Evolutionary conservation across 2,797 vertebrate species (phyloP).

Genomic region (Macroramphosus scolopax): DNA sequence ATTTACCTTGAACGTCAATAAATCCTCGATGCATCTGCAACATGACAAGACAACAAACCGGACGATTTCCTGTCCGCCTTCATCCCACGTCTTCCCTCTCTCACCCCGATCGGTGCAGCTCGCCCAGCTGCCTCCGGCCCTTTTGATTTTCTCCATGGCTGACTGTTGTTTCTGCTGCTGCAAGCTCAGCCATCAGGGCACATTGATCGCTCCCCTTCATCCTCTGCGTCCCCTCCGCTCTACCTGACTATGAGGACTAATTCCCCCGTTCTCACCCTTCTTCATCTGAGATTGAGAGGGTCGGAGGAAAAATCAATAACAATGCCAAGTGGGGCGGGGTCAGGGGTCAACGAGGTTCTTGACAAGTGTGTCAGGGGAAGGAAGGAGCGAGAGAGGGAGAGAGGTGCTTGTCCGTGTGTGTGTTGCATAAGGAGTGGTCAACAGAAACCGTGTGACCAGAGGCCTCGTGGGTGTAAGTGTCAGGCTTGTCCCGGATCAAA

Average conservation of each 20-base stretch:
- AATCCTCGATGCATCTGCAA: slow-evolving; percentile 8
- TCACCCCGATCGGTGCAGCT: slow-evolving; percentile 43
- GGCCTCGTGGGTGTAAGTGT: slow-evolving; percentile 66
- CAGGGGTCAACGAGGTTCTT: slow-evolving; percentile 90
- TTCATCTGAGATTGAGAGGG: slow-evolving; percentile 86
- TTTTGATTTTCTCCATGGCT: slow-evolving; percentile 64
- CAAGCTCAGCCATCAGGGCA: slow-evolving; percentile 80
- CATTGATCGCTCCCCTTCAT: slow-evolving; percentile 81
- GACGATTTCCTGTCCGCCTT: neutral
- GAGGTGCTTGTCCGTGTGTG: slow-evolving; percentile 15
- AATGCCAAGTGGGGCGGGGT: slow-evolving; percentile 82
- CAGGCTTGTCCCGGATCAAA: slow-evolving; percentile 74
- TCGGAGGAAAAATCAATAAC: slow-evolving; percentile 86
- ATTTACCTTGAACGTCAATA: too few relatives aligned
- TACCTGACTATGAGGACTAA: slow-evolving; percentile 72
- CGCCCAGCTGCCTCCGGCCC: slow-evolving; percentile 63
- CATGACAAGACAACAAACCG: slow-evolving; percentile 19
- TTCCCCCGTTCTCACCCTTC: slow-evolving; percentile 71
- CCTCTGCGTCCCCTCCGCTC: slow-evolving; percentile 68
- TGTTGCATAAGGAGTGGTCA: slow-evolving; percentile 61
- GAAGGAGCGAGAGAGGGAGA: slow-evolving; percentile 69
- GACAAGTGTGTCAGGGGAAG: slow-evolving; percentile 86
- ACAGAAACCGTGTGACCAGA: slow-evolving; percentile 62
- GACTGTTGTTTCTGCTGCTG: slow-evolving; percentile 72
- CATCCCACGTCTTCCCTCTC: slow-evolving; percentile 35